Evolutionary conservation across 2,113 vertebrate genomes (phyloP).

Genomic region (Pygoscelis antarcticus): DNA sequence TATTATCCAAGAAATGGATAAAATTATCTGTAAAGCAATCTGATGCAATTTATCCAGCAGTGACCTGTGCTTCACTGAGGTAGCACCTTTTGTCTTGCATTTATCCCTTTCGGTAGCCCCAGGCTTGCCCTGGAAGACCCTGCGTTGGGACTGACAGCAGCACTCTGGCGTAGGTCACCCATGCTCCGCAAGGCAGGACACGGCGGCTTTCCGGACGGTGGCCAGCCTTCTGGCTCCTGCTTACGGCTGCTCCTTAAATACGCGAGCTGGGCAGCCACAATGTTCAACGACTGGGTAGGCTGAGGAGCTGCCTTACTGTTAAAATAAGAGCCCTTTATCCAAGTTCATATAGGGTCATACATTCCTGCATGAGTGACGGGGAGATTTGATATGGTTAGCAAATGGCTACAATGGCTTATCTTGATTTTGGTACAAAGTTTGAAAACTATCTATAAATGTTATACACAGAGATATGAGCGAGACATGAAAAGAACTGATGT

Average conservation of each 20-base stretch:
- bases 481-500: neutral
- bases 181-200: neutral
- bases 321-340: neutral
- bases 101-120: too few species aligned
- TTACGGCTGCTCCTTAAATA: neutral
- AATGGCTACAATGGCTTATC: neutral
- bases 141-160: neutral
- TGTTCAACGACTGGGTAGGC: accelerated
- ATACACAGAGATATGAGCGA: neutral
- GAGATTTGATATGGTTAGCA: neutral
- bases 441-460: neutral
- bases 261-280: accelerated
- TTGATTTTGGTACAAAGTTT: neutral
- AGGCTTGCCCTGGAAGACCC: neutral
- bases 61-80: neutral
- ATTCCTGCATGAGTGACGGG: accelerated
- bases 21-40: neutral
- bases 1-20: neutral
- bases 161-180: too few species aligned
- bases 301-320: neutral
- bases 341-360: accelerated
- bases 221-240: neutral
- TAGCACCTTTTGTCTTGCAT: neutral
- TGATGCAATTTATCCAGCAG: neutral
- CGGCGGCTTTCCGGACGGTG: neutral